phyloP scores from a whole-genome alignment of 1,140 invertebrate genomes.

The Procambarus virginalis region DNA sequence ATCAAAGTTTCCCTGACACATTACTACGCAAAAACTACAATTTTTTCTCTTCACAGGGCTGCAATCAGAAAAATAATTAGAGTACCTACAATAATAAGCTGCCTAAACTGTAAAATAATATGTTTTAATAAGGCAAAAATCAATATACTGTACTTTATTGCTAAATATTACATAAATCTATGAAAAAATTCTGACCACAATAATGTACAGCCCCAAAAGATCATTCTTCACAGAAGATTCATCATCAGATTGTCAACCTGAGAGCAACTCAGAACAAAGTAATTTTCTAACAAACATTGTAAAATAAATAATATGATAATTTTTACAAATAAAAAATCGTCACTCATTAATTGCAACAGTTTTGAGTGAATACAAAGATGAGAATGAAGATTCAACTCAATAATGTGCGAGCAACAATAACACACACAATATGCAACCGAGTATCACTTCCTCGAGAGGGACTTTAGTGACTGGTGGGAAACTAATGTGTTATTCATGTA shows the following conservation, averaged over 20 bases:
- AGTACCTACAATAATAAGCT: not conserved
- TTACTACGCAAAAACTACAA: not conserved
- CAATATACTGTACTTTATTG: not conserved
- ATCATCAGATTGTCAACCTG: not conserved
- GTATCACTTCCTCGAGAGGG: not conserved
- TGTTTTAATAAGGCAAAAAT: not conserved
- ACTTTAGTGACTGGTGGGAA: not conserved
- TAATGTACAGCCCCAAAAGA: slow-evolving; percentile 1
- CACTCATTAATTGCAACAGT: not conserved
- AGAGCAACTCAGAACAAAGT: not conserved
- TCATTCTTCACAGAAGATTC: not conserved
- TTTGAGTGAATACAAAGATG: not conserved
- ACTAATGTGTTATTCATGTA: not conserved
- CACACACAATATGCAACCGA: not conserved
- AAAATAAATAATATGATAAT: not conserved
- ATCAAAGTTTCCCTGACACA: not conserved
- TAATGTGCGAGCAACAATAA: not conserved
- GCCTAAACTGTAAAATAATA: not conserved
- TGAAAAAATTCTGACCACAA: not conserved
- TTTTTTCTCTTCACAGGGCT: not conserved
- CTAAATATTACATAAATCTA: not conserved
- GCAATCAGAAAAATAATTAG: not conserved
- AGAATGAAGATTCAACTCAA: not conserved
- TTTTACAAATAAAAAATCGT: not conserved
- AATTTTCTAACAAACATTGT: not conserved